Evolutionary conservation across 1,140 invertebrate genomes (phyloP), one percentile per base, ranked within the genome.

Genomic region (Pissodes strobi): DNA sequence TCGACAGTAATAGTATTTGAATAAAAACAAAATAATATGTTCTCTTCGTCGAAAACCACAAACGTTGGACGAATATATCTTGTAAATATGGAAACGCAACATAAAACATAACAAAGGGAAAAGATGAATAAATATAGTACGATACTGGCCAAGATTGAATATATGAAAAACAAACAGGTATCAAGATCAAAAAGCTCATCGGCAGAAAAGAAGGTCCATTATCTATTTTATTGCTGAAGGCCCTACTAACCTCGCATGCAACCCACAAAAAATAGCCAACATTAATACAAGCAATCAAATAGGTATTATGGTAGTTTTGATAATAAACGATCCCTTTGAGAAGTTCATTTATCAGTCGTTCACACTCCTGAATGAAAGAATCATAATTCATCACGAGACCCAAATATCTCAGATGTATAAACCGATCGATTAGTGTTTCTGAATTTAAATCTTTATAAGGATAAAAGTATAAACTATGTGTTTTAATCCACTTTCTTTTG

Each of bases 91-190:
- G 38, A 13, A 6, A 41, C 1, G 15, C n/a, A 1, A 41, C 5
- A n/a, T 15, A n/a, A 41, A 41, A 17, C 38, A 41, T 41, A 41
- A 41, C 15, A 13, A 41, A 41, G 15, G 38, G 38, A 41, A 41
- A 41, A 41, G 12, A 13, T 13, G 17, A 3, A 41, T 41, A 41
- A 1, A 41, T 13, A 41, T 41, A 41, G 17, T 41, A 41, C 38
- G 15, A 13, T n/a, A 17, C 15, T 15, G 38, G 17, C n/a, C n/a
- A 41, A 15, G n/a, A 2, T 6, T 41, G 38, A 17, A 41, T n/a
- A 13, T 41, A 41, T 1, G n/a, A 41, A 17, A 17, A 41, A 13
- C 6, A 13, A 15, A 41, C 15, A 6, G 38, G 38, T 15, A 41
- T 17, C 12, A n/a, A 41, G 15, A 41, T 41, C 17, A 41, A 27